Conservation (phyloP, 2,888 invertebrate species). For the Kryphioiulus occultus region DNA sequence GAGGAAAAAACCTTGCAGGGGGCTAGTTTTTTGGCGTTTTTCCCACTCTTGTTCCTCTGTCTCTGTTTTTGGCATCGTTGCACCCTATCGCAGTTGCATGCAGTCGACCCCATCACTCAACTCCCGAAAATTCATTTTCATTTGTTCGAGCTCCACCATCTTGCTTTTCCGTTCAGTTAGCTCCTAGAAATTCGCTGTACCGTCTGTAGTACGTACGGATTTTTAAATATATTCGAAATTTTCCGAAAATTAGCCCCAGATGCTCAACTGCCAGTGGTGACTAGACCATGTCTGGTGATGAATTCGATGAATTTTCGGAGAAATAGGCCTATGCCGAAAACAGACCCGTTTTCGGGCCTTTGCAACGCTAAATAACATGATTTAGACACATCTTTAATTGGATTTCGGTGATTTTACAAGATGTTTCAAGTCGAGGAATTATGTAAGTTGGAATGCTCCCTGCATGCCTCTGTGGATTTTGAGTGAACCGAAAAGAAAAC, state of each 20-base stretch:
- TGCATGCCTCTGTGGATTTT: background rate
- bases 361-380: background rate
- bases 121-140: background rate
- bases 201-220: background rate
- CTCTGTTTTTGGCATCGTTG: conserved; percentile 24
- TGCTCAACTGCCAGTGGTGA: background rate
- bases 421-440: conserved; percentile 21
- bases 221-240: background rate
- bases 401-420: background rate
- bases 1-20: background rate
- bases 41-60: conserved; percentile 2
- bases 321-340: background rate
- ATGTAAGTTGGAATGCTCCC: background rate
- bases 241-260: background rate
- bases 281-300: background rate
- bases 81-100: background rate
- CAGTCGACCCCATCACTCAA: conserved; percentile 30
- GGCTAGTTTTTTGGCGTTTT: conserved; percentile 7
- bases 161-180: background rate
- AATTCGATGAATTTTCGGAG: background rate
- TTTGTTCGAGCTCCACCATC: background rate
- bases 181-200: background rate
- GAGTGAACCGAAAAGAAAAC: background rate
- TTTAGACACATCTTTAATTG: background rate
- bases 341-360: background rate